Evolutionary conservation across 2,888 invertebrate species (phyloP).

Genomic region (Parthenolecanium corni): DNA sequence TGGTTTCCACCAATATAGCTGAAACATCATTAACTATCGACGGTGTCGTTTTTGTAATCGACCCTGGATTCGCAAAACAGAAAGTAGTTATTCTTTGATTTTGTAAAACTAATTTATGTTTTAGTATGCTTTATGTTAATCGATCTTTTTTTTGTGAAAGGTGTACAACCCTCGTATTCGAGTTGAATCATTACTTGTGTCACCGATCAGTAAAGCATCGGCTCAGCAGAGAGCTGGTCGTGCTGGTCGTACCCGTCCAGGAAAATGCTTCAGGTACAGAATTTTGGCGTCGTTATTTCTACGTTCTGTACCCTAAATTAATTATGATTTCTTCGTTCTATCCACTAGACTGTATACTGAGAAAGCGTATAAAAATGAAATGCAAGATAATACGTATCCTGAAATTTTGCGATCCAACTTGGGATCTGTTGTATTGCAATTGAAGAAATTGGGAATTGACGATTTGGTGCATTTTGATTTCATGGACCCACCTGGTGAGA

Average conservation of each 20-base stretch:
- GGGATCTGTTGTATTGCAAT: slow-evolving; percentile 93
- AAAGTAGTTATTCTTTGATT: slow-evolving; percentile 51
- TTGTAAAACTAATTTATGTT: neutral
- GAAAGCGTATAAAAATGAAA: slow-evolving; percentile 89
- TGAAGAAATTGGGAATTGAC: slow-evolving; percentile 97
- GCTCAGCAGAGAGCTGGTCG: slow-evolving; percentile 97
- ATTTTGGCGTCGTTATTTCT: neutral
- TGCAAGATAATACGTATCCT: slow-evolving; percentile 99
- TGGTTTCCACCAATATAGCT: slow-evolving; percentile 97
- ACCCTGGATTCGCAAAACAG: slow-evolving; percentile 98
- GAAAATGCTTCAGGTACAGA: slow-evolving; percentile 81
- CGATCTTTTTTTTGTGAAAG: slow-evolving; percentile 42
- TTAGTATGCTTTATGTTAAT: neutral
- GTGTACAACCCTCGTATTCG: slow-evolving; percentile 79
- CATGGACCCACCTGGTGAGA: slow-evolving; percentile 89
- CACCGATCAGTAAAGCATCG: slow-evolving; percentile 97
- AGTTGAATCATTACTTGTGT: slow-evolving; percentile 93
- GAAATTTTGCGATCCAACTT: slow-evolving; percentile 87
- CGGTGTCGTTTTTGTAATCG: slow-evolving; percentile 98
- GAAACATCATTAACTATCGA: slow-evolving; percentile 98
- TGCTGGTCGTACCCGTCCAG: slow-evolving; percentile 94
- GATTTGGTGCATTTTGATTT: slow-evolving; percentile 99
- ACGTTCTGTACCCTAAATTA: neutral
- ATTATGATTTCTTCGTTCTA: neutral
- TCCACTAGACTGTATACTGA: slow-evolving; percentile 69